Conservation (phyloP, 2,888 invertebrate species). For the Xestia c-nigrum region DNA sequence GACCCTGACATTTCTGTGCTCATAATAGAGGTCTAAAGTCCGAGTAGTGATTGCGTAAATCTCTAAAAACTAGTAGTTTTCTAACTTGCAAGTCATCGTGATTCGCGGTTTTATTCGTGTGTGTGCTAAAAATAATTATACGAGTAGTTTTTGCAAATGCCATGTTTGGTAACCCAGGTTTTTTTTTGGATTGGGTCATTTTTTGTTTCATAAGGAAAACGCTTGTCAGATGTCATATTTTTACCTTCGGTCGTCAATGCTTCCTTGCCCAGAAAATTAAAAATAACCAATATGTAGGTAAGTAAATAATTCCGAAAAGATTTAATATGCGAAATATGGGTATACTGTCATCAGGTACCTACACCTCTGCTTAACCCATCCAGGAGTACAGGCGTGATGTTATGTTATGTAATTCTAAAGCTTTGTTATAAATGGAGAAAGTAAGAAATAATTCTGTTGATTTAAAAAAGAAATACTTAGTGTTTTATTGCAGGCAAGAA, state of each 20-base stretch:
- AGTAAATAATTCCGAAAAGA: neutral
- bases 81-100: slow-evolving; percentile 55
- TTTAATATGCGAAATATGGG: too few relatives aligned
- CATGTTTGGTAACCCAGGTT: slow-evolving; percentile 43
- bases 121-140: slow-evolving; percentile 35
- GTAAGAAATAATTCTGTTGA: neutral
- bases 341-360: too few relatives aligned
- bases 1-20: slow-evolving; percentile 51
- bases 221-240: slow-evolving; percentile 20
- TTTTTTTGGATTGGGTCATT: slow-evolving; percentile 31
- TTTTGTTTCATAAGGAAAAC: slow-evolving; percentile 29
- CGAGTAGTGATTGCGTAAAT: slow-evolving; percentile 37
- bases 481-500: too few relatives aligned
- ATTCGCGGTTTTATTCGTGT: slow-evolving; percentile 23
- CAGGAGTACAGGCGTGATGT: too few relatives aligned
- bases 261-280: slow-evolving; percentile 10
- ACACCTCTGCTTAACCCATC: too few relatives aligned
- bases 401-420: neutral
- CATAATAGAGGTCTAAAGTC: slow-evolving; percentile 65
- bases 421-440: neutral
- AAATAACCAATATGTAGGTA: neutral
- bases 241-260: neutral
- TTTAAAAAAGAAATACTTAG: neutral
- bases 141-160: slow-evolving; percentile 27
- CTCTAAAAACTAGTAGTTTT: slow-evolving; percentile 26